Base-by-base conservation (phyloP, 2,113 vertebrate species). In the Dasyprocta punctata region DNA sequence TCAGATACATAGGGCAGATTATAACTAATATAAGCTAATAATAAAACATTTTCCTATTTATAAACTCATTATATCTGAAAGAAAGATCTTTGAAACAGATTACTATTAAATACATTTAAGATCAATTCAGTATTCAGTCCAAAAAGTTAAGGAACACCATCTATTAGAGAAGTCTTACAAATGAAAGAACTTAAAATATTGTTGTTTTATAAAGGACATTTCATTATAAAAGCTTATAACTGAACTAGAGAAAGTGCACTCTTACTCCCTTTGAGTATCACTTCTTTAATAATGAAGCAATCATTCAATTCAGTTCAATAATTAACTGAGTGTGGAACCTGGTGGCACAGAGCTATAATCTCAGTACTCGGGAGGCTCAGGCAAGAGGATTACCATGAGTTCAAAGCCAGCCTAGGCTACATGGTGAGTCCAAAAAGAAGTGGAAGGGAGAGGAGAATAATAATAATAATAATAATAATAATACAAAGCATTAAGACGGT, bases 181-280 rank as follows among this genome's bases (percentile, higher is more conserved):
- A 92, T 92, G 61, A n/a, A 81, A 56, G 47, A 90, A 87, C 30
- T 93, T 78, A 96, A 96, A 94, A 90, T 82, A 63, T 28, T 82
- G 44, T 69, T 92, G 49, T 82, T 81, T 94, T n/a, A 78, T 91
- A 81, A 87, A 41, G 36, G 60, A 65, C n/a, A 94, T 63, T 63
- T 88, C 54, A 73, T 83, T 63, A 81, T 60, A 65, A 89, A 77
- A 93, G 19, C 33, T 30, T 84, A 52, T 38, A 78, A 83, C 17
- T 67, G 44, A 94, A 44, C 75, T 20, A 94, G 28, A 89, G 24
- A 89, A 94, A 81, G 16, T 44, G 14, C 71, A 24, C 58, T 63
- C 52, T 85, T 77, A 81, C 83, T 78, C 24, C n/a, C 44, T 16
- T 33, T 65, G 28, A 90, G 30, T 86, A 58, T 8, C 16, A 65